These are phyloP conservation scores for Rattus rattus DNA, from an alignment of 2,113 vertebrate genomes.

Conservation along the genomic window DNA sequence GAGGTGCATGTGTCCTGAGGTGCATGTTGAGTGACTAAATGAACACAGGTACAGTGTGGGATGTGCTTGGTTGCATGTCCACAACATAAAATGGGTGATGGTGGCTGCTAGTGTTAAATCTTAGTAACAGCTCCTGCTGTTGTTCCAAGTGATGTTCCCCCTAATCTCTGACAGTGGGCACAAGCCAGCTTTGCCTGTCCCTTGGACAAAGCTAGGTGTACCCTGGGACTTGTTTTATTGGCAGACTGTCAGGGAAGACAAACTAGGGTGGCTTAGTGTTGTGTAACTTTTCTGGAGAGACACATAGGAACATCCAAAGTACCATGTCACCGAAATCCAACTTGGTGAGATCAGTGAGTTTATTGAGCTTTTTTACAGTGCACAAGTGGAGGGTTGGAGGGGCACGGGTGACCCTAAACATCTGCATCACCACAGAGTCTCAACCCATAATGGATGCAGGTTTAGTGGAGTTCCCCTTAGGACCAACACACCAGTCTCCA, in stretches of 20 bases:
- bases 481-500: neutral
- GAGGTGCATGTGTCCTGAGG: no score
- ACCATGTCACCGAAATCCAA: neutral
- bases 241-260: neutral
- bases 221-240: neutral
- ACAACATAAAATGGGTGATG: neutral
- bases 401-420: neutral
- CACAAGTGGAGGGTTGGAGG: neutral
- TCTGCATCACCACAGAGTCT: neutral
- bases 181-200: neutral
- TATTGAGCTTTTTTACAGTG: neutral
- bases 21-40: neutral
- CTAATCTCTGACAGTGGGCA: neutral
- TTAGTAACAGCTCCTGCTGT: neutral
- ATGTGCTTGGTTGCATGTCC: neutral
- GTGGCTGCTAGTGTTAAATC: neutral
- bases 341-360: neutral
- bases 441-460: neutral
- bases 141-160: neutral
- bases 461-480: neutral
- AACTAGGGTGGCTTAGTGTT: neutral
- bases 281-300: neutral
- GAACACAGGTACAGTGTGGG: accelerated
- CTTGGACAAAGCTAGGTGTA: neutral
- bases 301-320: neutral